Percentiles rank a stretch among this genome's conserved stretches.
Conservation (phyloP, 2,113 vertebrate genomes). For the Origma solitaria region DNA sequence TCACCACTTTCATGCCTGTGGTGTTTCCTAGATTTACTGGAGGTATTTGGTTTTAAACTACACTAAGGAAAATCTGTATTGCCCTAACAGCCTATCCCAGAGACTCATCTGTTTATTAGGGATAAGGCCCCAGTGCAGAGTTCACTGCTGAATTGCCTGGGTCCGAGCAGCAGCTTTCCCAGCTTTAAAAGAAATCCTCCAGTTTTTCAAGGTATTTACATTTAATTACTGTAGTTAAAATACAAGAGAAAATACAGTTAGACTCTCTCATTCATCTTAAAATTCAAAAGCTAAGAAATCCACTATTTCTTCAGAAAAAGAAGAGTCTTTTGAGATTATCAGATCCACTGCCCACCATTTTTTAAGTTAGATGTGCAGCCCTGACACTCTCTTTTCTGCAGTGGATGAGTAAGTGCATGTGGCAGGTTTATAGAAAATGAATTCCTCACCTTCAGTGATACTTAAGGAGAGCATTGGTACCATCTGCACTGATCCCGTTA, state of each 20-base stretch:
- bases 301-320: neutral
- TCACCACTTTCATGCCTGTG: neutral
- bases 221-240: neutral
- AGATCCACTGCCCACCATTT: neutral
- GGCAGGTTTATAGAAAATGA: neutral
- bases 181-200: neutral
- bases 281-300: neutral
- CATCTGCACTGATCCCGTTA: constrained; percentile 55
- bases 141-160: neutral
- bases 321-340: neutral
- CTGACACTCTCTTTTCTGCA: neutral
- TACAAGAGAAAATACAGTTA: neutral
- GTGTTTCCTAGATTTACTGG: neutral
- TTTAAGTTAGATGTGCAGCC: neutral
- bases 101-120: neutral
- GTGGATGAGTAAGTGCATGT: neutral
- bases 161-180: neutral
- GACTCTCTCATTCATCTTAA: neutral
- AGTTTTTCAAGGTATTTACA: neutral
- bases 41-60: neutral
- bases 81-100: neutral
- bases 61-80: neutral
- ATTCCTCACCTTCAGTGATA: constrained; percentile 8
- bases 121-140: neutral
- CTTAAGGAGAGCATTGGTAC: neutral